A percentile compares a stretch with the other conserved stretches of the same genome.
phyloP scores from a whole-genome alignment of 2,888 invertebrate species.

The Apamea monoglypha region DNA sequence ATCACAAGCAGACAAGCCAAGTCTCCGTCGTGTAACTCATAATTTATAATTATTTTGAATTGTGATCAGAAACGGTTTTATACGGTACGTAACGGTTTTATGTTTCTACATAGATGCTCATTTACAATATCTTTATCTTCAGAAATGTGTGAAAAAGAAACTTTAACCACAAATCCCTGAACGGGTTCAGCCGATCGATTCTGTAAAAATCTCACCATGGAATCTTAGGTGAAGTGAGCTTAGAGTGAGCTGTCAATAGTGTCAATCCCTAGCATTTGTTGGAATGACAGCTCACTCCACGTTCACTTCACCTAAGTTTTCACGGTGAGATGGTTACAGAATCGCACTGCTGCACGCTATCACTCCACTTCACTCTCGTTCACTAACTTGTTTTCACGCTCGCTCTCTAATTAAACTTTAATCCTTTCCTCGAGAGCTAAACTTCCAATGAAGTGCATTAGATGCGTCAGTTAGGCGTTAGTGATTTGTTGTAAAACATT shows the following conservation, averaged over 20 bases:
- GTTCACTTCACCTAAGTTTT: no score
- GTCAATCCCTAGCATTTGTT: no score
- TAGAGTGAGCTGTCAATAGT: no score
- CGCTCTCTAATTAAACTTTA: conserved; percentile 20
- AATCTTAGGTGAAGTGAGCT: no score
- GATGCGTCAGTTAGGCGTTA: not conserved
- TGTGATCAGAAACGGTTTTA: not conserved
- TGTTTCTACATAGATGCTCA: not conserved
- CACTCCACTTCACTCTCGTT: not conserved
- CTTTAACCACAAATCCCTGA: not conserved
- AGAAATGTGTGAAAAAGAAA: not conserved
- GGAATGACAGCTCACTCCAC: no score
- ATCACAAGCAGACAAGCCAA: not conserved
- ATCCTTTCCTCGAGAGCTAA: conserved; percentile 9
- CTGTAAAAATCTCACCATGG: no score
- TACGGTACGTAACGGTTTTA: no score
- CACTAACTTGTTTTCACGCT: conserved; percentile 9
- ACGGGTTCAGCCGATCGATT: no score
- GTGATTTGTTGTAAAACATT: conserved; percentile 17
- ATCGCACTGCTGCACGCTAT: no score
- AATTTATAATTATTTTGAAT: not conserved
- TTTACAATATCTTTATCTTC: not conserved
- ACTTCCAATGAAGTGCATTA: conserved; percentile 20
- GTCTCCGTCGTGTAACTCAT: not conserved
- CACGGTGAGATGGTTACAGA: no score